A percentile compares a stretch with the other conserved stretches of the same genome.
phyloP scores from a whole-genome alignment of 2,888 invertebrate genomes.

The Deladenus siricidicola region DNA sequence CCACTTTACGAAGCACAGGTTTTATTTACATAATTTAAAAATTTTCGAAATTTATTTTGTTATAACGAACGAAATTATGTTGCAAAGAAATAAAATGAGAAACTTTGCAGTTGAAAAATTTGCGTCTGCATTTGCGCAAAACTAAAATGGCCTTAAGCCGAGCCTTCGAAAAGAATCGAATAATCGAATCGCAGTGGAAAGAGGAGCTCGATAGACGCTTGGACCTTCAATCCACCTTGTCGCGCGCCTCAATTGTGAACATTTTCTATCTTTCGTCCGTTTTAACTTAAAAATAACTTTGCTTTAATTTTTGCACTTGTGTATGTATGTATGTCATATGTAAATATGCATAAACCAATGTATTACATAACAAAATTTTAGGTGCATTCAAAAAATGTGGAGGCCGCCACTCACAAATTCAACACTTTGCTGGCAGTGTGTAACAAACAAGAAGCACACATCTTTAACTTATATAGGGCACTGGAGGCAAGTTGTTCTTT shows the following conservation, averaged over 20 bases:
- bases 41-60: too few relatives aligned
- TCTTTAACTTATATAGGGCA: not conserved
- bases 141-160: not conserved
- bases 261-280: too few relatives aligned
- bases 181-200: conserved; percentile 2
- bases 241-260: not conserved
- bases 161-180: not conserved
- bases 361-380: too few relatives aligned
- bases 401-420: conserved; percentile 2
- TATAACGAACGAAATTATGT: too few relatives aligned
- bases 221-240: not conserved
- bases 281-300: too few relatives aligned
- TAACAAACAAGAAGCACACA: conserved; percentile 3
- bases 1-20: too few relatives aligned
- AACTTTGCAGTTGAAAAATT: not conserved
- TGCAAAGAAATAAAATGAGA: too few relatives aligned
- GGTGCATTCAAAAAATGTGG: not conserved
- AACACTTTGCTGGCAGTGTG: not conserved
- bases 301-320: too few relatives aligned
- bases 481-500: not conserved
- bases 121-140: not conserved
- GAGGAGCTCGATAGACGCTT: conserved; percentile 3
- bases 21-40: too few relatives aligned
- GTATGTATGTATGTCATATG: too few relatives aligned
- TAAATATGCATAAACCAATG: too few relatives aligned